Evolutionary conservation across 1,140 invertebrate species (phyloP).

Genomic region (Diploscapter pachys): DNA sequence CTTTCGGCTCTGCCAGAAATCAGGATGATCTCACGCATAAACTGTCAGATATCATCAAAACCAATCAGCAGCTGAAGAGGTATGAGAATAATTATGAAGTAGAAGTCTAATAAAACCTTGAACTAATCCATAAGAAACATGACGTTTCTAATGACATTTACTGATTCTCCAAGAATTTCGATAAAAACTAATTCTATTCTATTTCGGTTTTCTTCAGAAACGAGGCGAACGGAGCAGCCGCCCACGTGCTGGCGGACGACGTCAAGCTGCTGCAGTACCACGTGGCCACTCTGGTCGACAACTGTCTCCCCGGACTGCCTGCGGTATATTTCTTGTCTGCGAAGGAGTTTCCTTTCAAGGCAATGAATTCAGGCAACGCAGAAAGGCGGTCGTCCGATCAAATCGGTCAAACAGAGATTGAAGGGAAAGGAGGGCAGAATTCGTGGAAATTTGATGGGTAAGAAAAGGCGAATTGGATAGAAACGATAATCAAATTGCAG

Average conservation of each 20-base stretch:
- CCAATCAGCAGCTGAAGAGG: conserved; percentile 83
- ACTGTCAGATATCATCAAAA: conserved; percentile 95
- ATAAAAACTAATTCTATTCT: conserved; percentile 11
- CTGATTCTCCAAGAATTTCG: neutral
- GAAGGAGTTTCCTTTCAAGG: neutral
- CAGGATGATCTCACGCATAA: conserved; percentile 98
- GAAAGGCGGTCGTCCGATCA: conserved; percentile 95
- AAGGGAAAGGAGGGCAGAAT: conserved; percentile 93
- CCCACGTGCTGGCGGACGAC: conserved; percentile 92
- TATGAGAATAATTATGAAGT: conserved; percentile 17
- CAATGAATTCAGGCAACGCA: conserved; percentile 76
- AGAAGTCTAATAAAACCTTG: conserved; percentile 10
- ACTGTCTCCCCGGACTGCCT: conserved; percentile 96
- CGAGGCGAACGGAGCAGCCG: conserved; percentile 89
- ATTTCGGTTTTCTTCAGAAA: conserved; percentile 69
- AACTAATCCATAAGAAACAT: conserved; percentile 12
- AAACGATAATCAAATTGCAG: neutral
- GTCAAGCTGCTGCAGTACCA: conserved; percentile 98
- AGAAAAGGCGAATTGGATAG: neutral
- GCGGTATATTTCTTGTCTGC: conserved; percentile 62
- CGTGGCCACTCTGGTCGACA: conserved; percentile 93
- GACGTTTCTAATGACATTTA: neutral
- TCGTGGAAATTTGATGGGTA: conserved; percentile 92
- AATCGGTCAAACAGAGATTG: conserved; percentile 81
- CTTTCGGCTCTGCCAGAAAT: conserved; percentile 97